Conservation (phyloP, 2,888 invertebrate species). For the Amiota minor region DNA sequence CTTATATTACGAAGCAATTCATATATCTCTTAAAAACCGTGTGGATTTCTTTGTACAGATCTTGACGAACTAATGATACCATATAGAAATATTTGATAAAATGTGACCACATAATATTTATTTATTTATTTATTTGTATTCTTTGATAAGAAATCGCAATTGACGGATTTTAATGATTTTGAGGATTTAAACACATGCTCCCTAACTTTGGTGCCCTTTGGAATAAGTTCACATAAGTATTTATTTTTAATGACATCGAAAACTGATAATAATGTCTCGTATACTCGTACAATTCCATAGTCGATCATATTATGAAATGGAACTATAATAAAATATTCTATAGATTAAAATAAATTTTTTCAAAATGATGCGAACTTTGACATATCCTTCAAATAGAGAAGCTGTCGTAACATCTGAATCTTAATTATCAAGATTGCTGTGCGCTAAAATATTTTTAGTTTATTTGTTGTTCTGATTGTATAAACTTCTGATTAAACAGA, state of each 20-base stretch:
- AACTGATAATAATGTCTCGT: not conserved
- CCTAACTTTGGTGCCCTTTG: not conserved
- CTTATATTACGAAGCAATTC: no score
- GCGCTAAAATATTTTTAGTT: conserved; percentile 17
- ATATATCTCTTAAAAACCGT: no score
- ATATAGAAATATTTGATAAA: no score
- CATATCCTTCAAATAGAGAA: conserved; percentile 35
- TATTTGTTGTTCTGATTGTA: not conserved
- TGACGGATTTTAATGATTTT: no score
- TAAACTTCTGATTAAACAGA: no score
- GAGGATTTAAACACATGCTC: not conserved
- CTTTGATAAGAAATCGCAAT: no score
- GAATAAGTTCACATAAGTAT: not conserved
- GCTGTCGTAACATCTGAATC: conserved; percentile 38
- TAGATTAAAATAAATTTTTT: conserved; percentile 10
- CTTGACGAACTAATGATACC: no score
- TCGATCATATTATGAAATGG: not conserved
- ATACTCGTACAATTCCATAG: conserved; percentile 16
- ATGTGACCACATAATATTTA: no score
- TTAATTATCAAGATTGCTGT: not conserved
- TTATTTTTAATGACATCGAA: conserved; percentile 14
- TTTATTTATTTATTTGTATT: no score
- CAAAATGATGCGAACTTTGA: conserved; percentile 45
- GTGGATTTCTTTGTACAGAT: no score
- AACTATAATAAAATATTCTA: conserved; percentile 10